Evolutionary conservation across 1,140 invertebrate species (phyloP).

Genomic region (Choristoneura fumiferana): DNA sequence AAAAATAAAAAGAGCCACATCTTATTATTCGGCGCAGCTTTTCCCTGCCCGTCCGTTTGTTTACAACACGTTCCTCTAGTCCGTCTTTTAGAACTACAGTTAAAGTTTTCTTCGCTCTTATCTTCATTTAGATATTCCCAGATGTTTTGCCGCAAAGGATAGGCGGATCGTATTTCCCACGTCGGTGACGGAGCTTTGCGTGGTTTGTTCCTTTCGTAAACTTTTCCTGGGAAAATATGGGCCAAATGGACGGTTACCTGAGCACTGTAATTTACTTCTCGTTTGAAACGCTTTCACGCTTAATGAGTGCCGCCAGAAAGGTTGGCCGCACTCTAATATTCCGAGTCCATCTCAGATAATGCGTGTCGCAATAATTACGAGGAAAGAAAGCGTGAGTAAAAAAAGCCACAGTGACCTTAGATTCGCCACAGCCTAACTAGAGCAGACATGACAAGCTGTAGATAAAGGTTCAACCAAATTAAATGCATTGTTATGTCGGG

Average conservation of each 20-base stretch:
- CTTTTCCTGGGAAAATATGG: constrained; percentile 44
- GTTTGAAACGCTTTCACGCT: constrained; percentile 20
- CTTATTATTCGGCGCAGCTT: constrained; percentile 18
- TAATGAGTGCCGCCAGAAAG: constrained; percentile 12
- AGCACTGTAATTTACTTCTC: constrained; percentile 47
- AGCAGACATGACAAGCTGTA: background rate
- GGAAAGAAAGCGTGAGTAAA: constrained; percentile 7
- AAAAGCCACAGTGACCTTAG: background rate
- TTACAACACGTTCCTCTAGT: constrained; percentile 23
- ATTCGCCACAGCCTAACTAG: background rate
- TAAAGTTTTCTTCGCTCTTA: constrained; percentile 26
- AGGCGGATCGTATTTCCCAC: constrained; percentile 45
- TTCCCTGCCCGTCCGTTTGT: constrained; percentile 33
- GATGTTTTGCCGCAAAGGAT: constrained; percentile 49
- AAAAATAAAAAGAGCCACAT: constrained; percentile 32
- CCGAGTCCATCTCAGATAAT: constrained; percentile 12
- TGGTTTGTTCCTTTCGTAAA: constrained; percentile 46
- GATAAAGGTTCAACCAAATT: too few species aligned
- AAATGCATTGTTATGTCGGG: too few species aligned
- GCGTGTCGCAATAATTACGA: constrained; percentile 16
- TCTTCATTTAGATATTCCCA: constrained; percentile 52
- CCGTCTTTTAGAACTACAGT: constrained; percentile 24
- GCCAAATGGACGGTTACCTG: constrained; percentile 34
- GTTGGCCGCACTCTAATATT: constrained; percentile 11
- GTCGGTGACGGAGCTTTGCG: constrained; percentile 35